These are phyloP conservation scores for Celastrina argiolus DNA, from an alignment of 2,888 invertebrate genomes.

Conservation along the genomic window DNA sequence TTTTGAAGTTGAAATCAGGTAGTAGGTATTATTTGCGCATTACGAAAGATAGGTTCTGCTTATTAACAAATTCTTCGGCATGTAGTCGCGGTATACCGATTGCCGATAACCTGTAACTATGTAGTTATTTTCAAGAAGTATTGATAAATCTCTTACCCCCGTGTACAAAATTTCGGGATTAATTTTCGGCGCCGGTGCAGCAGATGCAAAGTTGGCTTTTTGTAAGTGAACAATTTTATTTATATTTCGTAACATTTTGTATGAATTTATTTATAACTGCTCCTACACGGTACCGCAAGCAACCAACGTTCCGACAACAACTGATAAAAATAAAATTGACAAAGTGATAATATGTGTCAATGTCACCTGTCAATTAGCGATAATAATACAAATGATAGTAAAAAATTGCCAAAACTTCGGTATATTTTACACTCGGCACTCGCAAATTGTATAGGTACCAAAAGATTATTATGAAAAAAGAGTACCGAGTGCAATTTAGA, in stretches of 20 bases:
- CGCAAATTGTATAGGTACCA: too few relatives aligned
- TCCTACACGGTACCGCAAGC: not conserved
- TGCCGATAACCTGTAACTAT: not conserved
- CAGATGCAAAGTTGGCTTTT: conserved; percentile 73
- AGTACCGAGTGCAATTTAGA: too few relatives aligned
- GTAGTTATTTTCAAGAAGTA: conserved; percentile 6
- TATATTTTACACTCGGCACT: too few relatives aligned
- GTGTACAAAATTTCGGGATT: conserved; percentile 87
- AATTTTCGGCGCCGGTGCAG: conserved; percentile 81
- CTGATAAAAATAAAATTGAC: not conserved
- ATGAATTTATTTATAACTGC: not conserved
- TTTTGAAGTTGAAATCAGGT: too few relatives aligned
- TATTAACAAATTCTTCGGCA: not conserved
- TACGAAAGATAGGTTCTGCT: not conserved
- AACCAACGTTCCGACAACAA: not conserved
- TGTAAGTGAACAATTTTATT: conserved; percentile 50
- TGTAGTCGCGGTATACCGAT: not conserved
- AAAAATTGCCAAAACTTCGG: too few relatives aligned
- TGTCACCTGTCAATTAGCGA: not conserved
- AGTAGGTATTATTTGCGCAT: not conserved
- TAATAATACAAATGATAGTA: too few relatives aligned
- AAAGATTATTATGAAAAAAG: too few relatives aligned
- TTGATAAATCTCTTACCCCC: conserved; percentile 70
- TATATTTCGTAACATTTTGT: conserved; percentile 57
- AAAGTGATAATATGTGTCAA: not conserved